These are phyloP conservation scores for Puffinus mauretanicus DNA, from an alignment of 2,113 vertebrate genomes.

Conservation along the genomic window DNA sequence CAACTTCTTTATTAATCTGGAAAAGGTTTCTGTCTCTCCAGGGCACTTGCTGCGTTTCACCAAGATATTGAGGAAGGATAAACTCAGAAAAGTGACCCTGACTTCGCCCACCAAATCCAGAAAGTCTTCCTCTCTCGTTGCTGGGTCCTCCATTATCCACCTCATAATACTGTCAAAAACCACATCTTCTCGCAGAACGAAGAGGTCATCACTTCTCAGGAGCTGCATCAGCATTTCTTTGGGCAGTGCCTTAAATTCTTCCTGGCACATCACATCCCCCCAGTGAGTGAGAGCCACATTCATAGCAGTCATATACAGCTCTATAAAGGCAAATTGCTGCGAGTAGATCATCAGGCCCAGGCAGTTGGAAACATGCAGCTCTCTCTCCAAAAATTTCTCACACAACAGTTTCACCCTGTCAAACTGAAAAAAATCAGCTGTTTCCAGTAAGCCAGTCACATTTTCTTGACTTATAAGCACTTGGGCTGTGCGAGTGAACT, in stretches of 20 bases:
- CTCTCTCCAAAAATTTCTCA: conserved; percentile 84
- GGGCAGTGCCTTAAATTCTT: conserved; percentile 78
- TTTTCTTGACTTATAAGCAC: conserved; percentile 75
- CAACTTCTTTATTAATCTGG: conserved; percentile 76
- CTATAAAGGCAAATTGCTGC: conserved; percentile 75
- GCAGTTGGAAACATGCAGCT: conserved; percentile 85
- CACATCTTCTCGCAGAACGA: conserved; percentile 77
- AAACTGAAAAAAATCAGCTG: conserved; percentile 83
- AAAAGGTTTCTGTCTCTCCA: conserved; percentile 67
- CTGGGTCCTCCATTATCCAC: conserved; percentile 80
- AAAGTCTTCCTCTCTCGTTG: conserved; percentile 77
- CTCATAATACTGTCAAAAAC: conserved; percentile 79
- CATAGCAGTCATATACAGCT: conserved; percentile 71
- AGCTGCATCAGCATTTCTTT: conserved; percentile 78
- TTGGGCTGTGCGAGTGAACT: conserved; percentile 66
- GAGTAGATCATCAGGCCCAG: conserved; percentile 83
- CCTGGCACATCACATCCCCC: conserved; percentile 66
- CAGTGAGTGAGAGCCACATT: conserved; percentile 84
- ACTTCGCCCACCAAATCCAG: conserved; percentile 80
- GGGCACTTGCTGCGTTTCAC: conserved; percentile 70
- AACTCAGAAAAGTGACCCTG: conserved; percentile 79
- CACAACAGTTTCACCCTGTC: conserved; percentile 79
- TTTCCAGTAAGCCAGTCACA: conserved; percentile 81
- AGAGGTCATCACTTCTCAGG: conserved; percentile 80
- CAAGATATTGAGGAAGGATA: conserved; percentile 79